Percentiles rank a stretch among this genome's conserved stretches.
Evolutionary conservation across 1,140 invertebrate species (phyloP).

Genomic region (Lanistes nyassanus): DNA sequence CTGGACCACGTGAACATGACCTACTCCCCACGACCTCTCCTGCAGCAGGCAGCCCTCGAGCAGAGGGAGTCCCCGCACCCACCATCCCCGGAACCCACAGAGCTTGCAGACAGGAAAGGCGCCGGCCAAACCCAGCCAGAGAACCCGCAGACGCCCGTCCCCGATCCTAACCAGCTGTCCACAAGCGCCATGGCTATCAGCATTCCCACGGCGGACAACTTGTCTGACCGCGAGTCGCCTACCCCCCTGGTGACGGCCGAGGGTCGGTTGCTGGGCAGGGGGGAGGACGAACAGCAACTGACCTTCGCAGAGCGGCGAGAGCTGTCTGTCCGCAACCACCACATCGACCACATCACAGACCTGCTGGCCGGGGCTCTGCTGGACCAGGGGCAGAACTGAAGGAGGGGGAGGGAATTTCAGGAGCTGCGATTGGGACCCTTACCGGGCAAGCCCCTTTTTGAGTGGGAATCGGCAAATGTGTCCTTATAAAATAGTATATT

Average conservation of each 20-base stretch:
- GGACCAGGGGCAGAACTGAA: slow-evolving; percentile 3
- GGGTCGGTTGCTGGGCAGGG: neutral
- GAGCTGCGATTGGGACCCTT: too few relatives aligned
- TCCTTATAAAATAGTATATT: too few relatives aligned
- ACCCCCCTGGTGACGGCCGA: slow-evolving; percentile 27
- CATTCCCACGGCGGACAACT: slow-evolving; percentile 46
- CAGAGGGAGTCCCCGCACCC: slow-evolving; percentile 12
- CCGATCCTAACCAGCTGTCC: slow-evolving; percentile 3
- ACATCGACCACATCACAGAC: slow-evolving; percentile 37
- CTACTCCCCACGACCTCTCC: neutral
- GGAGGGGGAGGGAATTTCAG: too few relatives aligned
- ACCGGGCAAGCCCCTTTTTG: too few relatives aligned
- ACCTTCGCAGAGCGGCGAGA: slow-evolving; percentile 34
- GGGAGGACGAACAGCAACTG: slow-evolving; percentile 16
- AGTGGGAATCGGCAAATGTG: too few relatives aligned
- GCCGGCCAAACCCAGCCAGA: slow-evolving; percentile 6
- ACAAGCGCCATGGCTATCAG: slow-evolving; percentile 37
- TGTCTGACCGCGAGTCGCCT: slow-evolving; percentile 39
- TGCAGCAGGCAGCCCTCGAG: neutral
- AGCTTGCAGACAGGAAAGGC: slow-evolving; percentile 3
- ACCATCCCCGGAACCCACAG: slow-evolving; percentile 23
- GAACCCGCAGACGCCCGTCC: neutral
- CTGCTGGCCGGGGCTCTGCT: slow-evolving; percentile 40
- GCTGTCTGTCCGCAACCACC: slow-evolving; percentile 30
- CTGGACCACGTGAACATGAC: slow-evolving; percentile 8